Conservation (phyloP, 2,797 vertebrate species). For the Bradypodion ventrale region DNA sequence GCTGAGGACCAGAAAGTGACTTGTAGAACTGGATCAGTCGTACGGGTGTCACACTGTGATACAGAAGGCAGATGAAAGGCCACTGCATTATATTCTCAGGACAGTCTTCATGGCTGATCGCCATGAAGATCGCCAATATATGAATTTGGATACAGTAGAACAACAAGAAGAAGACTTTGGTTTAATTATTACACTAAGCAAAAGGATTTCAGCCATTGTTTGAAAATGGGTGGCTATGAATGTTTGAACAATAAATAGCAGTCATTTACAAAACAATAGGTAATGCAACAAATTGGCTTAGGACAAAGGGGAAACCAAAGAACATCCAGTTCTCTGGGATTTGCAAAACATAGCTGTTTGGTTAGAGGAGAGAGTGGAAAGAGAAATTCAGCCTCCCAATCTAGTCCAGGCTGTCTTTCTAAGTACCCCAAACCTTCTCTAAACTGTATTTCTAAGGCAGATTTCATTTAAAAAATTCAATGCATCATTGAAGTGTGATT, state of each 20-base stretch:
- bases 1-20: too few species aligned
- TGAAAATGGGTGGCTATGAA: background rate
- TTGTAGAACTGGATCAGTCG: too few species aligned
- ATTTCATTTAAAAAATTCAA: background rate
- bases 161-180: too few species aligned
- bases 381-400: background rate
- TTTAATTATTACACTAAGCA: too few species aligned
- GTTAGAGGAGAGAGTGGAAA: too few species aligned
- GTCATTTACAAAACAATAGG: slow-evolving; percentile 9
- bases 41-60: too few species aligned
- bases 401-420: background rate
- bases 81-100: too few species aligned
- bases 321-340: background rate
- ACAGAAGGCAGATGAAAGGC: too few species aligned
- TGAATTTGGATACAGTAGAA: too few species aligned
- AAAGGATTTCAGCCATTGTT: too few species aligned
- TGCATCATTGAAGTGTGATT: background rate
- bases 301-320: slow-evolving; percentile 30
- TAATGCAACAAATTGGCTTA: slow-evolving; percentile 7
- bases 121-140: too few species aligned
- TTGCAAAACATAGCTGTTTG: background rate
- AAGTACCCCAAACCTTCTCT: background rate
- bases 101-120: too few species aligned
- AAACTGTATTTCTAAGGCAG: background rate
- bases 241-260: slow-evolving; percentile 4